Evolutionary conservation across 2,797 vertebrate species (phyloP).

Genomic region (Fringilla coelebs): DNA sequence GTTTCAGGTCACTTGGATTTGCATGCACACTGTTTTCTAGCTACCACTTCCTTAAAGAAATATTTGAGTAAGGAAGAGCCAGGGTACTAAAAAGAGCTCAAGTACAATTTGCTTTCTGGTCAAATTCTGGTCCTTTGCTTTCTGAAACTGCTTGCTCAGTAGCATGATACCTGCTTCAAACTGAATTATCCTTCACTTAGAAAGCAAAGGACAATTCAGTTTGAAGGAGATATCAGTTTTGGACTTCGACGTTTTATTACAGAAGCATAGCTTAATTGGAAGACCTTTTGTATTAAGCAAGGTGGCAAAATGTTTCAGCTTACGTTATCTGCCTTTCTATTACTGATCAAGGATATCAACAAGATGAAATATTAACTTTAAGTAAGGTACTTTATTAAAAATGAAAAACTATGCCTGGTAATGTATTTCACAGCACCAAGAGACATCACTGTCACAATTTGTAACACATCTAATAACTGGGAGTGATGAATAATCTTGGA

Average conservation of each 20-base stretch:
- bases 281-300: background rate
- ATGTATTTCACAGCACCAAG: background rate
- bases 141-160: background rate
- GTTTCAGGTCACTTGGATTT: background rate
- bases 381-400: background rate
- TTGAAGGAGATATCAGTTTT: background rate
- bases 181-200: background rate
- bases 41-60: background rate
- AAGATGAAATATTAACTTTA: background rate
- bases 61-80: background rate
- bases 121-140: background rate
- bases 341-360: background rate
- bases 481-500: background rate
- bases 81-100: background rate
- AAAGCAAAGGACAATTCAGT: background rate
- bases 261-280: background rate
- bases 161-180: background rate
- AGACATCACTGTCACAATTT: background rate
- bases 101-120: background rate
- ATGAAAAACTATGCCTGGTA: background rate
- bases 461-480: fast-evolving
- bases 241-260: background rate
- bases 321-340: background rate
- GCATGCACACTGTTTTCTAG: background rate
- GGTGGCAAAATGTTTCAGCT: background rate